Conservation (phyloP, 2,888 invertebrate species). For the Yponomeuta cagnagella region DNA sequence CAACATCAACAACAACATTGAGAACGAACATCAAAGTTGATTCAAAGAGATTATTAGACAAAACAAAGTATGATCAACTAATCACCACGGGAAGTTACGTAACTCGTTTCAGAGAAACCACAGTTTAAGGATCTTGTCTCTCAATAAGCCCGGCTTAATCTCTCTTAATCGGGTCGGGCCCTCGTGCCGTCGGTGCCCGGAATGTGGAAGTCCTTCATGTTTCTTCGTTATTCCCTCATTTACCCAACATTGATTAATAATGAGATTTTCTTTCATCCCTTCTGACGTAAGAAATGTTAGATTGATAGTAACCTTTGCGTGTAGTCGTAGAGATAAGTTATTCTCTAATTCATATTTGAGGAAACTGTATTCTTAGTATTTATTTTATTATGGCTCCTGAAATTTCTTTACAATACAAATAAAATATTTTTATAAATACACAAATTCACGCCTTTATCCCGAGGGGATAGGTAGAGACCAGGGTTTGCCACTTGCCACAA, state of each 20-base stretch:
- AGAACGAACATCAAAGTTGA: background rate
- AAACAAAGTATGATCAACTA: background rate
- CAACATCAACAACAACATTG: background rate
- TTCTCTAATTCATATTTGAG: background rate
- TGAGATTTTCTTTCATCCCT: background rate
- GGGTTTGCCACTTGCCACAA: no score
- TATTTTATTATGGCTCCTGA: no score
- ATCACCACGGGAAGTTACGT: background rate
- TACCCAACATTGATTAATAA: background rate
- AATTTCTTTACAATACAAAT: no score
- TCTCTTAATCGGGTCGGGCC: background rate
- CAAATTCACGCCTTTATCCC: no score
- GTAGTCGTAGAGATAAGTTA: background rate
- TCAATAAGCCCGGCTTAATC: slow-evolving; percentile 1
- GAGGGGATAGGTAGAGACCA: no score
- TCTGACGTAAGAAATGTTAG: background rate
- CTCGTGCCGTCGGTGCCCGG: background rate
- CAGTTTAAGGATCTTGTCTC: slow-evolving; percentile 1
- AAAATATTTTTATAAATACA: no score
- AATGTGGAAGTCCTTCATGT: slow-evolving; percentile 1
- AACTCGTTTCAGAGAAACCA: slow-evolving; percentile 8
- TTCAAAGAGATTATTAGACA: background rate
- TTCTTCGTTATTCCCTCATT: slow-evolving; percentile 10
- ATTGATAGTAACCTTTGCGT: background rate
- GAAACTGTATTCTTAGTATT: no score